Evolutionary conservation across 2,113 vertebrate species (phyloP).

Genomic region (Ginglymostoma cirratum): DNA sequence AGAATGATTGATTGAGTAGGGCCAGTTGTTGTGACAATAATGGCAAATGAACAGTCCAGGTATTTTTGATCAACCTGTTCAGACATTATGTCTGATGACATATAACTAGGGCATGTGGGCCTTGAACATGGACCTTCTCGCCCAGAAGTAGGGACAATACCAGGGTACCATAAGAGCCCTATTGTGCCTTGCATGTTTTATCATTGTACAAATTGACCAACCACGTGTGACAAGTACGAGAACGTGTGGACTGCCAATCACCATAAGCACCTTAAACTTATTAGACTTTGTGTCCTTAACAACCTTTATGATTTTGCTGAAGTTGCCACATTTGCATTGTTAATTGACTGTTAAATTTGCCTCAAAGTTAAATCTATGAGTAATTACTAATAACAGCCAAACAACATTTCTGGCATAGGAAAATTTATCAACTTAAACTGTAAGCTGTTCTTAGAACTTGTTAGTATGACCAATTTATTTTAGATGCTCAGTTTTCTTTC

Average conservation of each 20-base stretch:
- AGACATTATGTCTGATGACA: too few species aligned
- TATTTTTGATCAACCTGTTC: too few species aligned
- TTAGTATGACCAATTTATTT: neutral
- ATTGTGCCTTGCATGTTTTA: too few species aligned
- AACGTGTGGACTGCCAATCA: neutral
- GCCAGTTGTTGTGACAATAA: neutral
- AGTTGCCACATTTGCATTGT: neutral
- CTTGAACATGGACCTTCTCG: too few species aligned
- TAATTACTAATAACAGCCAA: neutral
- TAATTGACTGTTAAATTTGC: neutral
- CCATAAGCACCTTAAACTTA: neutral
- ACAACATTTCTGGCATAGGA: neutral
- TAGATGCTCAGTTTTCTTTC: neutral
- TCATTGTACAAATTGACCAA: neutral
- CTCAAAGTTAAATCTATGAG: neutral
- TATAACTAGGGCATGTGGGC: too few species aligned
- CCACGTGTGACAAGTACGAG: neutral
- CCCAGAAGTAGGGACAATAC: too few species aligned
- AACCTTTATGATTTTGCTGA: neutral
- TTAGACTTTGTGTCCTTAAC: neutral
- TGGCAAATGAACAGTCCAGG: neutral
- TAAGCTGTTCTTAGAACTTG: neutral
- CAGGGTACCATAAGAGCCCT: too few species aligned
- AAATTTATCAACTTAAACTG: neutral
- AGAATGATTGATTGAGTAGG: neutral